These are phyloP conservation scores for Dugesia japonica DNA, from an alignment of 2,888 invertebrate species.

Conservation along the genomic window DNA sequence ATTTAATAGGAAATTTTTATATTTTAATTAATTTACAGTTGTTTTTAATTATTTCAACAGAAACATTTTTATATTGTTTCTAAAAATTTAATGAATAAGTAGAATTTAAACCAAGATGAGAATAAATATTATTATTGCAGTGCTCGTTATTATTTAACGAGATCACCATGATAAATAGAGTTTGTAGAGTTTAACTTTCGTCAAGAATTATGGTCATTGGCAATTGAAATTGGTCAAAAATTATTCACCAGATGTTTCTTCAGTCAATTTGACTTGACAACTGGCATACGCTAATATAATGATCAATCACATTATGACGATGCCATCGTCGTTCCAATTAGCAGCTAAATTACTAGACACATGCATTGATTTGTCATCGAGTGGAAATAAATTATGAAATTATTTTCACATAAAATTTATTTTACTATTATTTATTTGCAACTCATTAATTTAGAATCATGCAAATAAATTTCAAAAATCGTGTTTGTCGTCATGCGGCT, in stretches of 20 bases:
- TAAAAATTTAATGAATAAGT: too few relatives aligned
- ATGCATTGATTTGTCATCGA: conserved; percentile 10
- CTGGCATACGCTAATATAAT: not conserved
- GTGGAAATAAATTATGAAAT: not conserved
- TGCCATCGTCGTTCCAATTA: not conserved
- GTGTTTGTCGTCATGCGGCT: not conserved
- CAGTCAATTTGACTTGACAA: not conserved
- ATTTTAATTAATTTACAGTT: too few relatives aligned
- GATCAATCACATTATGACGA: not conserved
- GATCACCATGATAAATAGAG: too few relatives aligned
- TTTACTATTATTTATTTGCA: not conserved
- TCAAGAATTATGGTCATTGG: not conserved
- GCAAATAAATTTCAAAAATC: not conserved
- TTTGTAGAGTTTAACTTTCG: too few relatives aligned
- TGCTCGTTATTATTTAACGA: too few relatives aligned
- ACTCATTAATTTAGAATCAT: not conserved
- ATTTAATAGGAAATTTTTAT: too few relatives aligned
- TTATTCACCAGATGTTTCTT: not conserved
- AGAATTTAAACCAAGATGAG: too few relatives aligned
- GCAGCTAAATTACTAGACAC: not conserved
- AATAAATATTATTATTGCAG: too few relatives aligned
- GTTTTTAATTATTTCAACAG: too few relatives aligned
- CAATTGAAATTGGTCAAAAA: not conserved
- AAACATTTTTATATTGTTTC: too few relatives aligned
- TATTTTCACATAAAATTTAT: not conserved